phyloP scores from a whole-genome alignment of 2,113 vertebrate genomes.

The Oceanites oceanicus region DNA sequence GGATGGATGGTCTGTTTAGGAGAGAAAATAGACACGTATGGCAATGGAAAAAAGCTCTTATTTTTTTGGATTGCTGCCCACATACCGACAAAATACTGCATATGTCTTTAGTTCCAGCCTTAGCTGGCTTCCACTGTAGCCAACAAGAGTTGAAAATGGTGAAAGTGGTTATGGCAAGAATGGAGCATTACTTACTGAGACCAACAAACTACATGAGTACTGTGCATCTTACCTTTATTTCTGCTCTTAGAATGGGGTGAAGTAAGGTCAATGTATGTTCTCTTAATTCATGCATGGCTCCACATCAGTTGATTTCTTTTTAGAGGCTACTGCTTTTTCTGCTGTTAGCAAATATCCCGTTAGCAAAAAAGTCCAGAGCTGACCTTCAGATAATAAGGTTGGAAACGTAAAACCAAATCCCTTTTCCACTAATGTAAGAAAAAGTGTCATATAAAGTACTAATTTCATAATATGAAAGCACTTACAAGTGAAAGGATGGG shows the following conservation, averaged over 20 bases:
- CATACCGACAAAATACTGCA: not conserved
- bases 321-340: not conserved
- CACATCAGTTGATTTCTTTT: not conserved
- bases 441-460: not conserved
- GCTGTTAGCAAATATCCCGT: not conserved
- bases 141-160: not conserved
- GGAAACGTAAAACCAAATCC: not conserved
- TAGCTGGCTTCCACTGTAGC: not conserved
- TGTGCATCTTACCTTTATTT: not conserved
- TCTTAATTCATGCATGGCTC: not conserved
- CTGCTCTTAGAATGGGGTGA: not conserved
- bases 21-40: slow-evolving; percentile 21
- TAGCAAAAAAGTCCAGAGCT: not conserved
- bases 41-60: not conserved
- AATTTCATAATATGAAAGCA: not conserved
- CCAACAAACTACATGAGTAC: not conserved
- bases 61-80: slow-evolving; percentile 20
- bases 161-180: not conserved
- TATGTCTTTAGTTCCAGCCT: not conserved
- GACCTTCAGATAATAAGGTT: not conserved
- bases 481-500: not conserved
- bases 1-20: not conserved
- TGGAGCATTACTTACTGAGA: not conserved
- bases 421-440: not conserved
- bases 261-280: not conserved